Evolutionary conservation across 2,888 invertebrate genomes (phyloP).

Genomic region (Scaptomyza tumidula): DNA sequence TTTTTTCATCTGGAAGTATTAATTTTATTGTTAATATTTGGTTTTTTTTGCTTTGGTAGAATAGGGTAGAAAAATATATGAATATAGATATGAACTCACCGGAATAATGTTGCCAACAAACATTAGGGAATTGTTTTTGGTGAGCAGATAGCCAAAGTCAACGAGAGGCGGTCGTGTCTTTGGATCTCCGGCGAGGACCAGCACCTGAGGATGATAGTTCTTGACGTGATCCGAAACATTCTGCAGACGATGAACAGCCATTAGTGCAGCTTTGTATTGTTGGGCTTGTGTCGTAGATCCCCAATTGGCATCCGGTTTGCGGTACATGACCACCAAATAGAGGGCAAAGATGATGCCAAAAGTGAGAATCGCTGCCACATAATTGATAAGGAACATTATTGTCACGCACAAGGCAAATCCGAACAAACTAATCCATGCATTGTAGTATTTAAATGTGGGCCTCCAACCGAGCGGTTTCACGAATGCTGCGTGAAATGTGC

Average conservation of each 20-base stretch:
- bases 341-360: constrained; percentile 94
- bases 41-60: too few species aligned
- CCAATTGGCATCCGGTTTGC: constrained; percentile 99
- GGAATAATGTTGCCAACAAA: constrained; percentile 94
- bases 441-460: constrained; percentile 96
- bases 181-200: constrained; percentile 94
- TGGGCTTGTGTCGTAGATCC: constrained; percentile 98
- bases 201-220: constrained; percentile 96
- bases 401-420: constrained; percentile 93
- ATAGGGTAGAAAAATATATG: too few species aligned
- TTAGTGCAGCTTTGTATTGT: constrained; percentile 95
- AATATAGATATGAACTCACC: constrained; percentile 85
- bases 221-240: constrained; percentile 98
- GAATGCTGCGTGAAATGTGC: constrained; percentile 96
- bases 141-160: constrained; percentile 95
- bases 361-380: constrained; percentile 96
- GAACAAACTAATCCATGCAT: constrained; percentile 93
- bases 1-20: too few species aligned
- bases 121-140: constrained; percentile 95
- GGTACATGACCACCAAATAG: constrained; percentile 95
- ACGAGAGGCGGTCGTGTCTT: constrained; percentile 93
- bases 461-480: constrained; percentile 95
- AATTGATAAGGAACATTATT: constrained; percentile 98
- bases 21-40: too few species aligned
- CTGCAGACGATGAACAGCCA: constrained; percentile 91